These are phyloP conservation scores for Struthio camelus DNA, from an alignment of 2,113 vertebrate genomes.

Conservation along the genomic window DNA sequence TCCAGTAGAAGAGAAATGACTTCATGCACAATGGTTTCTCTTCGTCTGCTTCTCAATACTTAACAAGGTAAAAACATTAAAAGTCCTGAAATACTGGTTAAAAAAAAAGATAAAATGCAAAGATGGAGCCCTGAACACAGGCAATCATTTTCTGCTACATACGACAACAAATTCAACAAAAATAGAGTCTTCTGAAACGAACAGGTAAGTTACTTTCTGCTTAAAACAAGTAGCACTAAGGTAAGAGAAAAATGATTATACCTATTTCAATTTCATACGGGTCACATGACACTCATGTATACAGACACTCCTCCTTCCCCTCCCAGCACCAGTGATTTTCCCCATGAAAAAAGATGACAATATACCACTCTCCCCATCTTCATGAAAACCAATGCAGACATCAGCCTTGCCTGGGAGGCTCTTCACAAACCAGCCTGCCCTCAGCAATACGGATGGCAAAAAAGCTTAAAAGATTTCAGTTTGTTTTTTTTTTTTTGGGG, in stretches of 20 bases:
- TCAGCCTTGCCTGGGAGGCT: not conserved
- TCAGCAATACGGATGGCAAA: fast-evolving
- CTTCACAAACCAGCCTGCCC: not conserved
- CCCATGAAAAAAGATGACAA: not conserved
- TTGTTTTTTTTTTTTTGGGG: too few species aligned
- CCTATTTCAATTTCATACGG: not conserved
- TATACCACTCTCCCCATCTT: not conserved
- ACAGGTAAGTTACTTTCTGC: not conserved
- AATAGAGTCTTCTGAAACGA: not conserved
- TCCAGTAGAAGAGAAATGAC: not conserved
- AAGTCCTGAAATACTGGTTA: not conserved
- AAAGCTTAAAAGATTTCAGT: not conserved
- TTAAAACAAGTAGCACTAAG: not conserved
- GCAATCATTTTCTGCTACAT: not conserved
- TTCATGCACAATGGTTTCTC: not conserved
- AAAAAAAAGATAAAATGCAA: not conserved
- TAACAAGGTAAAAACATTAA: not conserved
- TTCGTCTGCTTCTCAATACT: not conserved
- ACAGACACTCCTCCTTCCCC: conserved; percentile 14
- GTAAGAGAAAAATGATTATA: not conserved
- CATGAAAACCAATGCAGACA: not conserved
- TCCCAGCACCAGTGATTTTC: not conserved
- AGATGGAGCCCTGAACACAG: not conserved
- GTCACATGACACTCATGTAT: not conserved
- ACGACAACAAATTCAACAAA: not conserved